Evolutionary conservation across 2,888 invertebrate genomes (phyloP), one percentile per base, ranked within the genome.

Genomic region (Conchocele bisecta): DNA sequence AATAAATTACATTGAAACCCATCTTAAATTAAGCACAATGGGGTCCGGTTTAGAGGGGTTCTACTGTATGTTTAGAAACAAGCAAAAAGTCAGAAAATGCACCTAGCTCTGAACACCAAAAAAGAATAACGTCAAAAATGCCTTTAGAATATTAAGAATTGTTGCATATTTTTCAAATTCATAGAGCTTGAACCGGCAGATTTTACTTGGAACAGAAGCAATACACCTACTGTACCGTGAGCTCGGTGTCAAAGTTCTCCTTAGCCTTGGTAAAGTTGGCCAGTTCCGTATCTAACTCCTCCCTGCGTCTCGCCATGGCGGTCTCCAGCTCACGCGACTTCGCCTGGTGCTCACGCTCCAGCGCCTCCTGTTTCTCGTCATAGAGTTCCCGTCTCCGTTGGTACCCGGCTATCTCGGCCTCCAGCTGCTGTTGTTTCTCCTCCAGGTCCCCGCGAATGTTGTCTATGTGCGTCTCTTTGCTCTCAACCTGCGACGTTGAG

Each of bases 241-340:
- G 64, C 63, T 88, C 88, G 6, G 76, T 57, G 11, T 85, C 81
- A 63, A 88, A 88, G 22, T 71, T 79, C 11, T 84, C 83, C 53
- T 82, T 83, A 9, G 87, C 86, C 37, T 61, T 76, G 29, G 74
- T 76, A 54, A 88, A 75, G 15, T 74, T 72, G 5, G 78, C 79
- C 50, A 64, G 54, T 28, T 85, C 79, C 26, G 35, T 60, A 5
- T 82, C 72, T 17, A 87, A 58, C 15, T 83, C 80, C 2, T 54
- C 48, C 60, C 79, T 79, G 22, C 76, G 58, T 37, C 68, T 48
- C n/a, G 65, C 60, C 24, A 82, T 50, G 6, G 65, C 63, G 15
- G 39, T 65, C 31, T 86, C 85, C 9, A 81, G 65, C 9, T 79
- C 82, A 28, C 76, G 73, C 37, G 71, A 59, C 44, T 79, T 79